Evolutionary conservation across 2,888 invertebrate species (phyloP), one percentile per base, ranked within the genome.

Genomic region (Nymphalis c-album): DNA sequence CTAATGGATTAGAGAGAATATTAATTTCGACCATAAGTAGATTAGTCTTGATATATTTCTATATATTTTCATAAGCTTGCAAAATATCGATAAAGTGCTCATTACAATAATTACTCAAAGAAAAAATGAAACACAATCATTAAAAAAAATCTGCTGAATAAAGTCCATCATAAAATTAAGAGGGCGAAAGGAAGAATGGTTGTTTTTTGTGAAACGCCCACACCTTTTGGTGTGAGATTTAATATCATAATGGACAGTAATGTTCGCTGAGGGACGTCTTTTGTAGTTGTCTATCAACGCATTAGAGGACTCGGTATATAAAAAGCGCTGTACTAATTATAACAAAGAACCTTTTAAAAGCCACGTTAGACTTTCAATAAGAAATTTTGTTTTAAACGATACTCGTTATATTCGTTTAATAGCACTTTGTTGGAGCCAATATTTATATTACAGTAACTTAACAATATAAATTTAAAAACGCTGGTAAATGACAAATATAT

Each of bases 191-290:
- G 67, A 67, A 65, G 71, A 71, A 71, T 66, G 62, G 64, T 50
- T 71, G 67, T 70, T 68, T 72, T 72, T 68, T 73, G 63, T 71
- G 69, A 60, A 69, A 64, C 67, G 67, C 69, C 70, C 72, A 72
- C 73, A 75, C 74, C 74, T 77, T 51, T 75, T 70, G 72, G 69
- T 67, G 73, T 73, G 77, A 73, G 75, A 77, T 77, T 78, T 73
- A 80, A 79, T 79, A 80, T 74, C 75, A 71, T 79, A 79, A 79
- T 80, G 77, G 77, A 76, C 74, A 75, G 61, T 70, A 73, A 72
- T 75, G 74, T 74, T 73, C 73, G 73, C 71, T 69, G 68, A 73
- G 72, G 75, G 72, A 71, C 70, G 74, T 75, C 71, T 68, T 76
- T 73, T 74, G 72, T 71, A 69, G 65, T 67, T 65, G 71, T 65